Evolutionary conservation across 2,797 vertebrate genomes (phyloP).

Genomic region (Eulemur rubriventer): DNA sequence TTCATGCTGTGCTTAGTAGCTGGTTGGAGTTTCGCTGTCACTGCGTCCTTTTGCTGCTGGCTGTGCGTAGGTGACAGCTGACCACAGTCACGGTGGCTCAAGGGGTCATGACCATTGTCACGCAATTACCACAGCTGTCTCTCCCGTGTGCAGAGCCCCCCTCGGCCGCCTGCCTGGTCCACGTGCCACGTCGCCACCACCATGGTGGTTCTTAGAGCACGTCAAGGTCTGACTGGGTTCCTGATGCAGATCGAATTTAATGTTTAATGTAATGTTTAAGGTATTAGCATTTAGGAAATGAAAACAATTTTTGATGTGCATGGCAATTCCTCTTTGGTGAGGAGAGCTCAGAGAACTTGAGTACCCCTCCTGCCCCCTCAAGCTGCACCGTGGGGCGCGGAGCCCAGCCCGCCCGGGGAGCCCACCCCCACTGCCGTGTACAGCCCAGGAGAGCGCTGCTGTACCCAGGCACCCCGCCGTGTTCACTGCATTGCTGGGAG

Average conservation of each 20-base stretch:
- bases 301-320: neutral
- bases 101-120: neutral
- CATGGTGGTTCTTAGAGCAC: neutral
- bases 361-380: no score
- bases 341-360: neutral
- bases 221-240: neutral
- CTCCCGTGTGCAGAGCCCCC: neutral
- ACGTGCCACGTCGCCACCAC: neutral
- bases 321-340: neutral
- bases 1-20: neutral
- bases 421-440: neutral
- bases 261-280: neutral
- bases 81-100: neutral
- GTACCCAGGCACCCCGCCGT: no score
- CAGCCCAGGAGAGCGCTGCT: fast-evolving
- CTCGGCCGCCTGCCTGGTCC: neutral
- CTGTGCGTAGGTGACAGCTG: neutral
- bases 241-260: neutral
- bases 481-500: neutral
- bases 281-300: neutral
- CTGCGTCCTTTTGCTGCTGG: neutral
- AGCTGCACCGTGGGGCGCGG: no score
- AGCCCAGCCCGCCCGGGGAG: neutral
- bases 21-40: neutral
- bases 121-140: neutral